phyloP scores from a whole-genome alignment of 2,888 invertebrate genomes.

The Athrips mouffetella region DNA sequence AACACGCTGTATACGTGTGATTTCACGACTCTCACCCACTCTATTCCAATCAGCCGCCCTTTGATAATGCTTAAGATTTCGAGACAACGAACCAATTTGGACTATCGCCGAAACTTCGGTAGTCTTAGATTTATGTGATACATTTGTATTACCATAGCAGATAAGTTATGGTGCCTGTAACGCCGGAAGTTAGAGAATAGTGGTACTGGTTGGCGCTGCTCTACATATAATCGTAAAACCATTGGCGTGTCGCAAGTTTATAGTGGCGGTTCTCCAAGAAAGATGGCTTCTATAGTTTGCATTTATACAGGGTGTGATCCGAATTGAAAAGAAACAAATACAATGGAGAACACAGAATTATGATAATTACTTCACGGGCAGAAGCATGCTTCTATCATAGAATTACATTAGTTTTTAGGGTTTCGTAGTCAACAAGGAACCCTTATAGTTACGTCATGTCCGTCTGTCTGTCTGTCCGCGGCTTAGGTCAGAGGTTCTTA shows the following conservation, averaged over 20 bases:
- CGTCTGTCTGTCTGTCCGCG: no score
- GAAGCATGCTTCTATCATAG: no score
- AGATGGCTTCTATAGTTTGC: slow-evolving; percentile 6
- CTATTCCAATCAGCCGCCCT: background rate
- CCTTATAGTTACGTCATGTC: no score
- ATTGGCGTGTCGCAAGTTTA: slow-evolving; percentile 48
- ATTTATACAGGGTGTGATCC: no score
- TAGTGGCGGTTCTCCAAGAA: slow-evolving; percentile 21
- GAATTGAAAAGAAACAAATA: no score
- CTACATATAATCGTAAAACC: slow-evolving; percentile 43
- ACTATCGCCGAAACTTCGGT: background rate
- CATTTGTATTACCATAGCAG: slow-evolving; percentile 4
- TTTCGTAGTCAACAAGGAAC: no score
- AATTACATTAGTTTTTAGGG: no score
- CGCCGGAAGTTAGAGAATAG: slow-evolving; percentile 29
- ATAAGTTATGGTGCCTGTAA: slow-evolving; percentile 17
- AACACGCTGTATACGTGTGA: no score
- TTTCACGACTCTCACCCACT: no score
- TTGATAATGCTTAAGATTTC: background rate
- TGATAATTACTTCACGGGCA: no score
- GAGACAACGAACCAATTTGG: background rate
- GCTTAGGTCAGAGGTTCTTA: no score
- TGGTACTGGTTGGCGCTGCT: slow-evolving; percentile 28
- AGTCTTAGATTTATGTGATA: slow-evolving; percentile 5
- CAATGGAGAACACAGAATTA: no score